Percentiles rank a stretch among this genome's conserved stretches.
Evolutionary conservation across 2,888 invertebrate species (phyloP).

Genomic region (Minunthozetes semirufus): DNA sequence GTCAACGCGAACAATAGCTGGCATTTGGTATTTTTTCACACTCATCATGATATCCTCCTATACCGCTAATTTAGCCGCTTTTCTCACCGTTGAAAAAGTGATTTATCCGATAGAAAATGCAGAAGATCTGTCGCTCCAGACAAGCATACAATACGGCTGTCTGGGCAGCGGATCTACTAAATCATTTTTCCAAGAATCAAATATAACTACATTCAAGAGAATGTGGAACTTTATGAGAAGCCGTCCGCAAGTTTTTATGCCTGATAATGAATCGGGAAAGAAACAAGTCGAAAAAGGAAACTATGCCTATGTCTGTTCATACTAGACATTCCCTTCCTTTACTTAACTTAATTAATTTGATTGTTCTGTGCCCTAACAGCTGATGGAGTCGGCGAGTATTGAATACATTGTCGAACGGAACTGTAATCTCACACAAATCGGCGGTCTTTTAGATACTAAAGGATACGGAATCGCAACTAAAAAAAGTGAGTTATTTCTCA

Average conservation of each 20-base stretch:
- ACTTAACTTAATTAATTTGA: background rate
- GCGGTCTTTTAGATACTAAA: conserved; percentile 53
- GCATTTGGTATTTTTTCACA: conserved; percentile 89
- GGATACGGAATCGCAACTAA: conserved; percentile 52
- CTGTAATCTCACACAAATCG: conserved; percentile 54
- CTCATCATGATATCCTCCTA: conserved; percentile 93
- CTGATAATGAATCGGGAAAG: conserved; percentile 60
- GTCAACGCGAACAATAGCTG: conserved; percentile 78
- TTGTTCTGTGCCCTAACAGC: background rate
- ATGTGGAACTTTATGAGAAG: conserved; percentile 53
- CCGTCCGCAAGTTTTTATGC: conserved; percentile 43
- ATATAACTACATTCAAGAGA: conserved; percentile 46
- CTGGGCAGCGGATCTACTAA: conserved; percentile 83
- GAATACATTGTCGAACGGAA: conserved; percentile 51
- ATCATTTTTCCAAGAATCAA: conserved; percentile 65
- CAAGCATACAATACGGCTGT: conserved; percentile 93
- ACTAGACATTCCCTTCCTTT: background rate
- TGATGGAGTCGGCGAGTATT: conserved; percentile 51
- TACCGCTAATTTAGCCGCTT: conserved; percentile 86
- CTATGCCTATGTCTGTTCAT: background rate
- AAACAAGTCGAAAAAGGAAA: conserved; percentile 49
- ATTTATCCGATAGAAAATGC: conserved; percentile 80
- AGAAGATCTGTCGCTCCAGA: conserved; percentile 90
- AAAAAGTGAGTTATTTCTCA: conserved; percentile 26
- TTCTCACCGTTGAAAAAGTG: conserved; percentile 71